Conservation (phyloP, 2,113 vertebrate genomes). For the Cheirogaleus medius region DNA sequence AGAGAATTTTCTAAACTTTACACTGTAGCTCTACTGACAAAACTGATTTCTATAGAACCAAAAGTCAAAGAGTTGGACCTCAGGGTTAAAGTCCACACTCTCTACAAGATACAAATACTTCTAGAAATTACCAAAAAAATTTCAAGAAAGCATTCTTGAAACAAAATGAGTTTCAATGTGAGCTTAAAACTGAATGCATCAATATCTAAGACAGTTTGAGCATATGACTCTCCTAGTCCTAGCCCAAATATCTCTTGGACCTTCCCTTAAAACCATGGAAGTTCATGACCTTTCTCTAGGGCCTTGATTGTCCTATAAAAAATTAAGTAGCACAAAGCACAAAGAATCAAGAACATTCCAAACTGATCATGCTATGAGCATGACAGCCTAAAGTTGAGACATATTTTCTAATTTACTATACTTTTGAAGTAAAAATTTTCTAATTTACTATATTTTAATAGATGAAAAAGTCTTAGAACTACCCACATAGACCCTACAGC, state of each 20-base stretch:
- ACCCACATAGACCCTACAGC: neutral
- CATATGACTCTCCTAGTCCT: neutral
- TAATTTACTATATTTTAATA: neutral
- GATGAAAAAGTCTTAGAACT: neutral
- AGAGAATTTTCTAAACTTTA: conserved; percentile 21
- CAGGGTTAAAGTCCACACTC: neutral
- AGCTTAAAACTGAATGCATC: neutral
- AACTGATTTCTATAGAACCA: conserved; percentile 7
- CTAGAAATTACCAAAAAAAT: conserved; percentile 12
- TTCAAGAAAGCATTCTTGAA: conserved; percentile 3
- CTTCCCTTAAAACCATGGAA: neutral
- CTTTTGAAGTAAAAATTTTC: neutral
- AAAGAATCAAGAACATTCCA: neutral
- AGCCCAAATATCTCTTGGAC: neutral
- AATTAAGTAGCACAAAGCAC: neutral
- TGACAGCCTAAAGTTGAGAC: neutral
- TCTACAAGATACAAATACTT: neutral
- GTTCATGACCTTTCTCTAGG: neutral
- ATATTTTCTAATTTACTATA: neutral
- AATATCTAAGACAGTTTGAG: neutral
- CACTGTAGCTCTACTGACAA: neutral
- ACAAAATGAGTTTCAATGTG: neutral
- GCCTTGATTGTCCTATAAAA: neutral
- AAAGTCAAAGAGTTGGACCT: neutral
- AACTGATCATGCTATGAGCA: neutral